phyloP scores from a whole-genome alignment of 1,140 invertebrate genomes.

The Hydropsyche tenuis region DNA sequence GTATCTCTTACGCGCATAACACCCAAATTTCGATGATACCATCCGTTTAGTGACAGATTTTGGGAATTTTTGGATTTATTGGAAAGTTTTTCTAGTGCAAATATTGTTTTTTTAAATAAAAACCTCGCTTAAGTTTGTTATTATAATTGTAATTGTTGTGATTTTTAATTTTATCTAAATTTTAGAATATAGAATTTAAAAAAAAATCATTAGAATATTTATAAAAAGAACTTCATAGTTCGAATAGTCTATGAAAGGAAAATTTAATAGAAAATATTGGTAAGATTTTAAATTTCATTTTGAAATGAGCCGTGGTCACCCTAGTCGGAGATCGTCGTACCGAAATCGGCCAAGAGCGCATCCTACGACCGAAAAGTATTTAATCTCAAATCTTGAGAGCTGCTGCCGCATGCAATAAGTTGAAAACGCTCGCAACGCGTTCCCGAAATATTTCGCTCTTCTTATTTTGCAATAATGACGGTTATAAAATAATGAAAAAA shows the following conservation, averaged over 20 bases:
- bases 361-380: slow-evolving; percentile 38
- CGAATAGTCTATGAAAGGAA: no score
- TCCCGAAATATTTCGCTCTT: neutral
- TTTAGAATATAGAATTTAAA: no score
- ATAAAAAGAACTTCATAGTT: no score
- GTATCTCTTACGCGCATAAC: slow-evolving; percentile 41
- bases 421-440: slow-evolving; percentile 26
- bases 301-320: slow-evolving; percentile 18
- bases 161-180: no score
- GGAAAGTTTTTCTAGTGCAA: no score
- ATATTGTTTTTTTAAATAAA: no score
- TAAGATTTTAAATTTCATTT: no score
- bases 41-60: slow-evolving; percentile 2
- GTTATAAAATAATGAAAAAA: slow-evolving; percentile 23
- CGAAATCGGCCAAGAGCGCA: slow-evolving; percentile 31
- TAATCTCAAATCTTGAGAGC: slow-evolving; percentile 39
- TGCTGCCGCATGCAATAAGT: slow-evolving; percentile 42
- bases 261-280: neutral
- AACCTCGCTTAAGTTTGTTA: no score
- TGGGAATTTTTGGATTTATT: no score
- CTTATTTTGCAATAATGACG: slow-evolving; percentile 36
- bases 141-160: no score
- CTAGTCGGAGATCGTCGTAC: slow-evolving; percentile 8
- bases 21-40: slow-evolving; percentile 36
- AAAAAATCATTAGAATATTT: no score